Evolutionary conservation across 1,140 invertebrate genomes (phyloP).

Genomic region (Dysdera silvatica): DNA sequence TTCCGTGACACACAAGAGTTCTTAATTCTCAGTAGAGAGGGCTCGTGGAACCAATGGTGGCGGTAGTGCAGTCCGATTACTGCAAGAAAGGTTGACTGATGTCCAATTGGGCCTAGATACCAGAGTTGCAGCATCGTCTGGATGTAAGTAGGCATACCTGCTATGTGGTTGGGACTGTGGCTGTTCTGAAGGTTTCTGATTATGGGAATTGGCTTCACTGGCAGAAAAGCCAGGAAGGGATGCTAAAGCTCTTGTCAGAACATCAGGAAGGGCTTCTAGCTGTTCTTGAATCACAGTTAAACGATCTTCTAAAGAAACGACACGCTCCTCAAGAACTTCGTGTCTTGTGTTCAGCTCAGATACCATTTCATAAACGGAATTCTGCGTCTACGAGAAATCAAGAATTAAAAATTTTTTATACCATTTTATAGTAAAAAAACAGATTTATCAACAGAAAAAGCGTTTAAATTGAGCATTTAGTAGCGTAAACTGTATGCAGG

Average conservation of each 20-base stretch:
- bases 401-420: slow-evolving; percentile 17
- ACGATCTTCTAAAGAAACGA: slow-evolving; percentile 70
- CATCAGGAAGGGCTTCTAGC: slow-evolving; percentile 32
- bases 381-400: slow-evolving; percentile 70
- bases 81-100: slow-evolving; percentile 23
- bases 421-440: too few species aligned
- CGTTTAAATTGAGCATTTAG: too few species aligned
- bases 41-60: slow-evolving; percentile 24
- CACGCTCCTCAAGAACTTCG: slow-evolving; percentile 76
- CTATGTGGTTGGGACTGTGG: slow-evolving; percentile 22
- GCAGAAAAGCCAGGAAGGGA: slow-evolving; percentile 6
- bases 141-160: slow-evolving; percentile 33
- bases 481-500: too few species aligned
- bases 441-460: too few species aligned
- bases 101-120: slow-evolving; percentile 31
- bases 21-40: slow-evolving; percentile 29
- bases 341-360: slow-evolving; percentile 89
- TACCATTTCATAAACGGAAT: slow-evolving; percentile 92
- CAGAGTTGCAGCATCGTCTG: slow-evolving; percentile 34
- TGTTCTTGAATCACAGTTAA: slow-evolving; percentile 32
- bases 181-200: slow-evolving; percentile 3
- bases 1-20: too few species aligned
- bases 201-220: not conserved
- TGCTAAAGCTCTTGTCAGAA: slow-evolving; percentile 19
- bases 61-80: slow-evolving; percentile 10